Base-by-base conservation (phyloP, 2,797 vertebrate genomes). In the Naso thynnoides region DNA sequence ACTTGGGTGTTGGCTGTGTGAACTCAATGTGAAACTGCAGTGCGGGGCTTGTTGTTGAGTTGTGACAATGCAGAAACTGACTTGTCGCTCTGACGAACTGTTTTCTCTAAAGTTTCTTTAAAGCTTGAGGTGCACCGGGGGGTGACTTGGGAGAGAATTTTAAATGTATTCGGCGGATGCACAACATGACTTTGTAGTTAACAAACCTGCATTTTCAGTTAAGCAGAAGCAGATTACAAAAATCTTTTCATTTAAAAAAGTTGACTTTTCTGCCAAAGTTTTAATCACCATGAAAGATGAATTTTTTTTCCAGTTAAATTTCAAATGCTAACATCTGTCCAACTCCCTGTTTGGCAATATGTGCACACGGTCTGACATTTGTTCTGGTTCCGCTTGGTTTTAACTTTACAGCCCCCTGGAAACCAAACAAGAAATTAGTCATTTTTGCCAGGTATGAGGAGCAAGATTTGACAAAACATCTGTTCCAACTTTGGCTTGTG, bases 361-460 rank as follows among this genome's bases (percentile, higher is more conserved):
- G 67, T 68, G 57, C 69, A 81, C 73, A 65, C 41, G 31, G 50
- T 67, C 62, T 87, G 82, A 87, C 89, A 90, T 91, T 91, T 87
- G 84, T 87, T 90, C 81, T 73, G 78, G 87, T 91, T 91, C 80
- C 69, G 81, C 89, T 88, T 91, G 86, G 68, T 81, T 88, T 86
- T 82, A 84, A 80, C 86, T 89, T 84, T 74, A 78, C 53, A 83
- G 75, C 86, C 85, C 78, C 69, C 86, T 87, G 82, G 87, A 89
- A 88, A 90, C 65, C 68, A 88, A 86, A 88, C 77, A 86, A 81
- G 82, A 91, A 89, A 80, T 82, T 81, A 71, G 70, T 79, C 14
- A 70, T 80, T 90, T 88, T 84, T 89, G 78, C 83, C 82, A 89
- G 79, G 82, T 88, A 84, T 39, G 59, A 33, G 45, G 47, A 77